Evolutionary conservation across 1,140 invertebrate genomes (phyloP).

Genomic region (Calliopsis andreniformis): DNA sequence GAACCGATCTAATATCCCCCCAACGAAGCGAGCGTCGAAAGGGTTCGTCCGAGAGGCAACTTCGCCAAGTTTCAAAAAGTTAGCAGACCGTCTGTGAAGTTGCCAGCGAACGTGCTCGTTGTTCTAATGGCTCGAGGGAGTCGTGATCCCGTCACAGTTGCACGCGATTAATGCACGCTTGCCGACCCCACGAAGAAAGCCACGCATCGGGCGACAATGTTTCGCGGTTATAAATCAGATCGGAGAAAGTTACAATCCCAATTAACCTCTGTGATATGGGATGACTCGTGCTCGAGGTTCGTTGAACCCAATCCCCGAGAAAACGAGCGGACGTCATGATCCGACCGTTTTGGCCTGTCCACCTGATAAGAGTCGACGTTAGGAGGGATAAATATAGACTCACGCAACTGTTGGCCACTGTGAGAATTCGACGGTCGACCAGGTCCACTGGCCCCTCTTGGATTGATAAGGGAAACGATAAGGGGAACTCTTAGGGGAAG

Average conservation of each 20-base stretch:
- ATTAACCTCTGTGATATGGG: slow-evolving; percentile 50
- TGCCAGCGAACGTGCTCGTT: background rate
- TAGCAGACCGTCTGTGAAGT: background rate
- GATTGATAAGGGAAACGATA: too few species aligned
- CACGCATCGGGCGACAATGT: slow-evolving; percentile 49
- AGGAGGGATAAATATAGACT: background rate
- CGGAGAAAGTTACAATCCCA: slow-evolving; percentile 54
- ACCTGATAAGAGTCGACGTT: slow-evolving; percentile 29
- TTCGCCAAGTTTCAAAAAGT: too few species aligned
- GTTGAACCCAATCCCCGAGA: slow-evolving; percentile 46
- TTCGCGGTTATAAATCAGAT: slow-evolving; percentile 51
- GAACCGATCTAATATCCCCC: background rate
- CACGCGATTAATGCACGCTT: background rate
- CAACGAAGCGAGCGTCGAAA: too few species aligned
- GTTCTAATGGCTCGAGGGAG: background rate
- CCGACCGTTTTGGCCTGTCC: slow-evolving; percentile 28
- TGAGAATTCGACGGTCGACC: background rate
- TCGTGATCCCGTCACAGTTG: background rate
- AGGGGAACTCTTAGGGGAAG: background rate
- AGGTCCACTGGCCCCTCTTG: background rate
- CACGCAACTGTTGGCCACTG: background rate
- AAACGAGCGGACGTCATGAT: slow-evolving; percentile 18
- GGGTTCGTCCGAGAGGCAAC: too few species aligned
- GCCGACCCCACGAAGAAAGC: slow-evolving; percentile 23
- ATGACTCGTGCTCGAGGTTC: slow-evolving; percentile 39